Conservation (phyloP, 2,113 vertebrate species). For the Tupaia tana region DNA sequence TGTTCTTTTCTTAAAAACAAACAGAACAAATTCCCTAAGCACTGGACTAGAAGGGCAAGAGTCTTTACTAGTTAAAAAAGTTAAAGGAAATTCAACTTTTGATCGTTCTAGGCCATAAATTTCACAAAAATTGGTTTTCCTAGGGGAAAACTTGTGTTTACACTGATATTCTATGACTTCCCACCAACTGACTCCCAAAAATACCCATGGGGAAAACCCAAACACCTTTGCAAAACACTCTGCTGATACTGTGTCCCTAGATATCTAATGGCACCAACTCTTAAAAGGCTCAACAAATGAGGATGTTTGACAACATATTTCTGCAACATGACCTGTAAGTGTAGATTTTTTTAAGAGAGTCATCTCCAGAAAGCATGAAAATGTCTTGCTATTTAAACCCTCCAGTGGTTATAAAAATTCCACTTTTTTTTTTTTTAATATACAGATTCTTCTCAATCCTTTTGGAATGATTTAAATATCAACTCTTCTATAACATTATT, state of each 20-base stretch:
- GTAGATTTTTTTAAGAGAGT: neutral
- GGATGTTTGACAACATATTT: neutral
- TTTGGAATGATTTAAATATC: neutral
- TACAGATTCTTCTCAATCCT: neutral
- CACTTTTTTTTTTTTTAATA: neutral
- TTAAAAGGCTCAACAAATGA: neutral
- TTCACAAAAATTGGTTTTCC: neutral
- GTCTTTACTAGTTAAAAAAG: neutral
- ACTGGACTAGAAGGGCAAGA: conserved; percentile 13
- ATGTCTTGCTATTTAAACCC: neutral
- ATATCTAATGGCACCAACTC: too few relatives aligned
- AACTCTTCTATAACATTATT: neutral
- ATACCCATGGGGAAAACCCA: neutral
- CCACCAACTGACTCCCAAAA: neutral
- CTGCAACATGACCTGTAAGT: neutral
- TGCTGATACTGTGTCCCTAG: neutral
- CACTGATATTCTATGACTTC: neutral
- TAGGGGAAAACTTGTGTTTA: neutral
- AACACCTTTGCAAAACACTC: neutral
- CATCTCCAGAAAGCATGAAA: conserved; percentile 15
- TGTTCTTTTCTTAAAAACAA: conserved; percentile 43
- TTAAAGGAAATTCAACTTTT: conserved; percentile 49
- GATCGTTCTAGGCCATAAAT: neutral
- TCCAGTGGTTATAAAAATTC: neutral
- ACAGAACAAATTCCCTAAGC: conserved; percentile 56